Evolutionary conservation across 2,888 invertebrate species (phyloP).

Genomic region (Cynaeus angustus): DNA sequence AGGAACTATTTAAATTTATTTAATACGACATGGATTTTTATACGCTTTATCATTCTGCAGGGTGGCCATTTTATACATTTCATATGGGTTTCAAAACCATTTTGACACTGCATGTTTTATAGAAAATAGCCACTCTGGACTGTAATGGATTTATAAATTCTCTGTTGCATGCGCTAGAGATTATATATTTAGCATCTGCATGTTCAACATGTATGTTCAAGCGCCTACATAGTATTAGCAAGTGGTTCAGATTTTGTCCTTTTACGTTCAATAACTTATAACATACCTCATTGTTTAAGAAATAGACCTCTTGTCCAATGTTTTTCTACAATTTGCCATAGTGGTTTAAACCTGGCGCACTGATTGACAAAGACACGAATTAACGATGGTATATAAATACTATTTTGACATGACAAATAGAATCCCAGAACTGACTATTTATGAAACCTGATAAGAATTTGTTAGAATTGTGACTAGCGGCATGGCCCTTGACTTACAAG

Average conservation of each 20-base stretch:
- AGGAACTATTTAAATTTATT: constrained; percentile 32
- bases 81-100: background rate
- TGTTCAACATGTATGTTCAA: constrained; percentile 52
- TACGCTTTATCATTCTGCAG: constrained; percentile 25
- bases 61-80: constrained; percentile 13
- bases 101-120: background rate
- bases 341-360: constrained; percentile 6
- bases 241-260: constrained; percentile 2
- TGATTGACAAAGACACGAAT: constrained; percentile 19
- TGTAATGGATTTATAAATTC: constrained; percentile 32
- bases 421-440: constrained; percentile 57
- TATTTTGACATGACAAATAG: constrained; percentile 53
- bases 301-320: constrained; percentile 11
- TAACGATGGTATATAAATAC: constrained; percentile 23
- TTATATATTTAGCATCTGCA: constrained; percentile 51
- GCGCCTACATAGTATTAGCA: constrained; percentile 51
- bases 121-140: constrained; percentile 20
- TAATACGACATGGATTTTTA: constrained; percentile 18
- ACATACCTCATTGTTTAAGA: background rate
- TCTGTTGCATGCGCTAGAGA: constrained; percentile 52
- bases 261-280: no score
- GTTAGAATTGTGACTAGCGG: constrained; percentile 73
- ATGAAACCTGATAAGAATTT: constrained; percentile 53
- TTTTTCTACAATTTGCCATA: constrained; percentile 22
- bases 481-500: constrained; percentile 67